Percentiles rank a stretch among this genome's conserved stretches.
Conservation (phyloP, 2,888 invertebrate genomes). For the Thelaira solivaga region DNA sequence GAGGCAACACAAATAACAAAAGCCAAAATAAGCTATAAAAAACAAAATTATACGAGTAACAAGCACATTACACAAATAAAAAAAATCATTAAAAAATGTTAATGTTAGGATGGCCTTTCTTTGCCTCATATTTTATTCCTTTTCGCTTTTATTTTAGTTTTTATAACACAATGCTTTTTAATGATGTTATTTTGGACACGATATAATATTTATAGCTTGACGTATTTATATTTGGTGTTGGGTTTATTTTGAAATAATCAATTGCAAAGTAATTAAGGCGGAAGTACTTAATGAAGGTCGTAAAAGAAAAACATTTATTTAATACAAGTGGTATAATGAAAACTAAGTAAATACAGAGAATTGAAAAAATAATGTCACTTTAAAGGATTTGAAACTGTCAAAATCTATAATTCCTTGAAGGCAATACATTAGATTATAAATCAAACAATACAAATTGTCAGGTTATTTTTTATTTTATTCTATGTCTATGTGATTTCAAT, state of each 20-base stretch:
- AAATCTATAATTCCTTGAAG: too few relatives aligned
- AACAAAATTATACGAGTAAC: slow-evolving; percentile 30
- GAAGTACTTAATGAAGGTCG: slow-evolving; percentile 48
- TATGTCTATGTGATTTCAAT: too few relatives aligned
- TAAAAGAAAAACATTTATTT: slow-evolving; percentile 25
- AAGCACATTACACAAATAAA: too few relatives aligned
- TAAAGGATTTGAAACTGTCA: too few relatives aligned
- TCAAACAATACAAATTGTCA: too few relatives aligned
- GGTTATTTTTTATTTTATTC: too few relatives aligned
- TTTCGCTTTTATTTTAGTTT: slow-evolving; percentile 48
- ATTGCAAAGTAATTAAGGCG: slow-evolving; percentile 53
- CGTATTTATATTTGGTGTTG: slow-evolving; percentile 6
- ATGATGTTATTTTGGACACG: slow-evolving; percentile 62
- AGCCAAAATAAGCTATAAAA: slow-evolving; percentile 25
- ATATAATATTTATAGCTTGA: slow-evolving; percentile 53
- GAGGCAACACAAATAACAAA: slow-evolving; percentile 10
- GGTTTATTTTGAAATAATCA: slow-evolving; percentile 5
- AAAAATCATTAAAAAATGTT: slow-evolving; percentile 58
- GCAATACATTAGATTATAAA: too few relatives aligned
- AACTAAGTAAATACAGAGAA: too few relatives aligned
- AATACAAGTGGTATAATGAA: slow-evolving; percentile 16
- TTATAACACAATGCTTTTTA: slow-evolving; percentile 64
- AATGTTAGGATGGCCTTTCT: slow-evolving; percentile 31
- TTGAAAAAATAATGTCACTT: too few relatives aligned
- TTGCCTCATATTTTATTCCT: slow-evolving; percentile 32